Percentiles rank a stretch among this genome's conserved stretches.
These are phyloP conservation scores for Centruroides sculpturatus DNA, from an alignment of 1,140 invertebrate genomes.

Conservation along the genomic window DNA sequence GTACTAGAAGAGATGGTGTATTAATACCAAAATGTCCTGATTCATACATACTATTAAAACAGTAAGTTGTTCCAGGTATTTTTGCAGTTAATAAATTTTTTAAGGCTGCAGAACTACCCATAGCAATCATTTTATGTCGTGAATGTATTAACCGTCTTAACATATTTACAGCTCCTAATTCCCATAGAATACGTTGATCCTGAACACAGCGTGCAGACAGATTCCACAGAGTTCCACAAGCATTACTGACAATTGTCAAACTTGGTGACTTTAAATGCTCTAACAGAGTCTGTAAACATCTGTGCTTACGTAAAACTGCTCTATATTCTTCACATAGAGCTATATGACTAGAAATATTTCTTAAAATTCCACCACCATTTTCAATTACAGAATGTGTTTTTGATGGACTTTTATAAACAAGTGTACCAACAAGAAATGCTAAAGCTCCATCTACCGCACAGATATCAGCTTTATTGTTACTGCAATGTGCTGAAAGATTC, in stretches of 20 bases:
- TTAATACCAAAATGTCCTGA: too few species aligned
- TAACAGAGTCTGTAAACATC: slow-evolving; percentile 75
- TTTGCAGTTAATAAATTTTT: too few species aligned
- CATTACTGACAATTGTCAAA: slow-evolving; percentile 87
- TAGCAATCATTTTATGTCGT: slow-evolving; percentile 93
- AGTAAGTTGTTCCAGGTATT: too few species aligned
- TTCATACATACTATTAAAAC: too few species aligned
- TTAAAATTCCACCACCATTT: slow-evolving; percentile 83
- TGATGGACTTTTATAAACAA: slow-evolving; percentile 72
- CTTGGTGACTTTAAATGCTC: slow-evolving; percentile 84
- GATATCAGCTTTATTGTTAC: slow-evolving; percentile 84
- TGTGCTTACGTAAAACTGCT: slow-evolving; percentile 64
- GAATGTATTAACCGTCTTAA: slow-evolving; percentile 84
- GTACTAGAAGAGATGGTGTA: slow-evolving; percentile 59
- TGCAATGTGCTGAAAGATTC: slow-evolving; percentile 91
- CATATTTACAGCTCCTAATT: slow-evolving; percentile 86
- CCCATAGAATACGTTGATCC: slow-evolving; percentile 78
- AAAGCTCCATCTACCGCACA: slow-evolving; percentile 75
- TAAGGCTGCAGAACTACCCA: slow-evolving; percentile 85
- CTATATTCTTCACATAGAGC: slow-evolving; percentile 81
- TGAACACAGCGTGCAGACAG: slow-evolving; percentile 72
- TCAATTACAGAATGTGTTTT: slow-evolving; percentile 75
- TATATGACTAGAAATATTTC: slow-evolving; percentile 92
- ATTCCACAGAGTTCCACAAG: slow-evolving; percentile 94
- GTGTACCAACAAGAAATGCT: slow-evolving; percentile 73